A percentile compares a stretch with the other conserved stretches of the same genome.
These are phyloP conservation scores for Ellobium chinense DNA, from an alignment of 2,888 invertebrate genomes.

Conservation along the genomic window DNA sequence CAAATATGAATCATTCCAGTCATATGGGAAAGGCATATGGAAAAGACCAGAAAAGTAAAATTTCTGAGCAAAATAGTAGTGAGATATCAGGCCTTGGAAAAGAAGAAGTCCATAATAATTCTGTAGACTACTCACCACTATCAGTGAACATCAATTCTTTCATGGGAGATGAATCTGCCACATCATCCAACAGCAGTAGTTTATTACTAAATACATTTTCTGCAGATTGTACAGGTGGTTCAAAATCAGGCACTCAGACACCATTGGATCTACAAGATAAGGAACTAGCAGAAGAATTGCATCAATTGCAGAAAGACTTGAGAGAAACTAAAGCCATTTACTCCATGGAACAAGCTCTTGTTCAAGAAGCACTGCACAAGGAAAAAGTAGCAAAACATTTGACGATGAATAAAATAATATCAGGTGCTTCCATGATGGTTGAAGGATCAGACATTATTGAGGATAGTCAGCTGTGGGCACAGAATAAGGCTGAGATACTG, in stretches of 20 bases:
- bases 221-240: not conserved
- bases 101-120: not conserved
- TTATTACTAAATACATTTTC: not conserved
- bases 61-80: not conserved
- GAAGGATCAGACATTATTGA: constrained; percentile 56
- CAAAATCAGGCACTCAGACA: constrained; percentile 22
- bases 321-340: constrained; percentile 68
- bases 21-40: not conserved
- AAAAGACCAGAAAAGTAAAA: no score
- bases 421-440: constrained; percentile 53
- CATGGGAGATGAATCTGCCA: not conserved
- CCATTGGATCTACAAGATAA: constrained; percentile 62
- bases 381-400: constrained; percentile 53
- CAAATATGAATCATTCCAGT: not conserved
- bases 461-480: not conserved
- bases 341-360: constrained; percentile 65
- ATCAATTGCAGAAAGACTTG: constrained; percentile 60
- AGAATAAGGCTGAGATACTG: constrained; percentile 51
- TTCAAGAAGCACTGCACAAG: constrained; percentile 66
- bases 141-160: not conserved
- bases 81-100: not conserved
- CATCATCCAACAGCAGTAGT: not conserved
- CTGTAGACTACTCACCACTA: not conserved
- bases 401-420: not conserved
- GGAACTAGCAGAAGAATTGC: constrained; percentile 68